These are phyloP conservation scores for Micronycteris hirsuta DNA, from an alignment of 2,113 vertebrate genomes.

Conservation along the genomic window DNA sequence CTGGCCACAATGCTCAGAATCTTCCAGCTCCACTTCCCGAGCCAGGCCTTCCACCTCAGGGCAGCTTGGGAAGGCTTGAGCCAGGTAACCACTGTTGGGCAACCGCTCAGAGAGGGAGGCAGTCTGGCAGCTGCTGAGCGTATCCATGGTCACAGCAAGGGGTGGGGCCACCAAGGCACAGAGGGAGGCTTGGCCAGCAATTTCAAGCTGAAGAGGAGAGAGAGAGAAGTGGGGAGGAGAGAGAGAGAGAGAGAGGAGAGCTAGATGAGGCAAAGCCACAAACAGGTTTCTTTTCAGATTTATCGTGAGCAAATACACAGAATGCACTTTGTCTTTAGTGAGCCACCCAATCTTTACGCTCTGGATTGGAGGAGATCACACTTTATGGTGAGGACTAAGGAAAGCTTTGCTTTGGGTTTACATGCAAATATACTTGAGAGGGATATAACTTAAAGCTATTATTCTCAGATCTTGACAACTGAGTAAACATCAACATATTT, in stretches of 20 bases:
- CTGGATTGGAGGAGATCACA: background rate
- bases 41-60: slow-evolving; percentile 76
- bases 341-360: background rate
- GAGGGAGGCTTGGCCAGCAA: background rate
- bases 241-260: background rate
- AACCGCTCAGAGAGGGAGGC: slow-evolving; percentile 65
- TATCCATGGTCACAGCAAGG: slow-evolving; percentile 84
- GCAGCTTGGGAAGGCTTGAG: slow-evolving; percentile 84
- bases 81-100: slow-evolving; percentile 89
- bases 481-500: background rate
- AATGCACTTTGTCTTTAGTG: background rate
- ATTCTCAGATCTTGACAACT: background rate
- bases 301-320: background rate
- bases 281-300: background rate
- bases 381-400: background rate
- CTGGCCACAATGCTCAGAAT: background rate
- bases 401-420: background rate
- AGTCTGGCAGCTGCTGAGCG: slow-evolving; percentile 70
- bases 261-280: background rate
- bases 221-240: background rate
- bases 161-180: background rate
- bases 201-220: slow-evolving; percentile 18
- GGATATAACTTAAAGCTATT: background rate
- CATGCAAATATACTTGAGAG: background rate
- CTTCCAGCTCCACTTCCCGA: slow-evolving; percentile 75